Conservation (phyloP, 2,113 vertebrate genomes). For the Lepisosteus osseus region DNA sequence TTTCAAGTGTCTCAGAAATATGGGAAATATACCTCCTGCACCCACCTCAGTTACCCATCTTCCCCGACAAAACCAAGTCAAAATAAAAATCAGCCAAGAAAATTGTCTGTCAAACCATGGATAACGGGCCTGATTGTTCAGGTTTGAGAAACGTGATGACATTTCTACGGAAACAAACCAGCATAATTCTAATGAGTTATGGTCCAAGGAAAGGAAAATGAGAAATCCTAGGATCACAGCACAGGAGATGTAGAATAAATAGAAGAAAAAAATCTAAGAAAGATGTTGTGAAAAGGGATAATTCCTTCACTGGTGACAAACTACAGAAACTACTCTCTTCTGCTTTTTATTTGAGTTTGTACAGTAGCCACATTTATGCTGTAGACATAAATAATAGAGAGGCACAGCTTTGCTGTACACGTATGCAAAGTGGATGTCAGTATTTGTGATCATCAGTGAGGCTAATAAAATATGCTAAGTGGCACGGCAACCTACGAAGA, state of each 20-base stretch:
- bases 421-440: constrained; percentile 59
- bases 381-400: constrained; percentile 74
- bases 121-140: constrained; percentile 62
- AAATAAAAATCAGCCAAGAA: constrained; percentile 52
- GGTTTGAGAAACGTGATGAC: constrained; percentile 57
- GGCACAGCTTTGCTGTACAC: constrained; percentile 62
- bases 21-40: too few relatives aligned
- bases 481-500: constrained; percentile 60
- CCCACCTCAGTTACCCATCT: not conserved
- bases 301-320: constrained; percentile 26
- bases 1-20: too few relatives aligned
- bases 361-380: constrained; percentile 63
- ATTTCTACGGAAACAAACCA: constrained; percentile 73
- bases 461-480: constrained; percentile 78
- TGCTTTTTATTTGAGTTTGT: constrained; percentile 57
- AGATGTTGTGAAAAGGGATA: too few relatives aligned
- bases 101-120: constrained; percentile 49
- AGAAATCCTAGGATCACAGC: constrained; percentile 51
- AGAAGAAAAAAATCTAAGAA: not conserved
- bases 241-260: constrained; percentile 43
- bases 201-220: constrained; percentile 63
- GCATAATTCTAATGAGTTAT: constrained; percentile 81
- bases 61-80: constrained; percentile 33
- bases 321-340: constrained; percentile 49
- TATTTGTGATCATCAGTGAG: constrained; percentile 56